phyloP scores from a whole-genome alignment of 2,888 invertebrate genomes.

The Amblyteles armatorius region DNA sequence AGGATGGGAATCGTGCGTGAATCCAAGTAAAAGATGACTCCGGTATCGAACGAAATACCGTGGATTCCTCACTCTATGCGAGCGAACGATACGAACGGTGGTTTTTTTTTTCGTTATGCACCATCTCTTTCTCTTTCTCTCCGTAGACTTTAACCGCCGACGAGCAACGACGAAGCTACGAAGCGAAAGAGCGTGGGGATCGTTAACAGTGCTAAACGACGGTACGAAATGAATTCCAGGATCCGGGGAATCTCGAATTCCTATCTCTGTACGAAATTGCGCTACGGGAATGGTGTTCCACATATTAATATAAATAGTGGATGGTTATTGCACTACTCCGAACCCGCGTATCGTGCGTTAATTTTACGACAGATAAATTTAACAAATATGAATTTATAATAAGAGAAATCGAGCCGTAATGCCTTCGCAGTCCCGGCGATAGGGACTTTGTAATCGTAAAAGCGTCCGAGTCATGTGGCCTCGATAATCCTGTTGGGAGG shows the following conservation, averaged over 20 bases:
- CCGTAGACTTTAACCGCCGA: conserved; percentile 16
- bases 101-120: background rate
- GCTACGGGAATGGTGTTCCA: conserved; percentile 26
- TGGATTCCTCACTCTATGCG: conserved; percentile 27
- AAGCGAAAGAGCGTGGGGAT: conserved; percentile 39
- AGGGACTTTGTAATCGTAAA: conserved; percentile 32
- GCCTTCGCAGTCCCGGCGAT: conserved; percentile 7
- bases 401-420: conserved; percentile 45
- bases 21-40: conserved; percentile 33
- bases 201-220: conserved; percentile 58
- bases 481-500: conserved; percentile 52
- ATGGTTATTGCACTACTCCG: conserved; percentile 32
- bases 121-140: background rate
- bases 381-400: conserved; percentile 48
- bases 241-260: conserved; percentile 60
- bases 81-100: background rate
- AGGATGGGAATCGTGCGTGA: conserved; percentile 19
- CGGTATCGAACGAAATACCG: conserved; percentile 39
- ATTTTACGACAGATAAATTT: conserved; percentile 37
- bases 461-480: conserved; percentile 41
- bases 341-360: conserved; percentile 28
- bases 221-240: conserved; percentile 55
- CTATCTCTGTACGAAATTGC: conserved; percentile 14
- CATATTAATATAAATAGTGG: conserved; percentile 22
- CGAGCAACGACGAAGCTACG: conserved; percentile 38